Base-by-base conservation (phyloP, 2,113 vertebrate species). In the Cariama cristata region DNA sequence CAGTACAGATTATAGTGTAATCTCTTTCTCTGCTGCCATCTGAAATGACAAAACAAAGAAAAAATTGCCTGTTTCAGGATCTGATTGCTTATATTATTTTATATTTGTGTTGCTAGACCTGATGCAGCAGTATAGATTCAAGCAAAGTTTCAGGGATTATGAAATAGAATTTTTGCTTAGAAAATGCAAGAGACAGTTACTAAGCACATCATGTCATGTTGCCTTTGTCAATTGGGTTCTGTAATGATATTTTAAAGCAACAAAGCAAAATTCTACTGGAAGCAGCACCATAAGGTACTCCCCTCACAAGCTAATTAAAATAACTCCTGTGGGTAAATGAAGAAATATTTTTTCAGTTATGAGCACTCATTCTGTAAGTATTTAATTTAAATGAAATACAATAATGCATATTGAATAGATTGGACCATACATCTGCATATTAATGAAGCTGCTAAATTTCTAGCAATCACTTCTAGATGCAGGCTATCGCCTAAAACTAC, bases 271-370 rank as follows among this genome's bases (percentile, higher is more conserved):
- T 87, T 67, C 92, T 92, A 93, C 85, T 82, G 85, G 93, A 97
- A 83, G 86, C 75, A 94, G 92, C 89, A 72, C 52, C 63, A 87
- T 86, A 79, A 96, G 96, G 96, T 94, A 88, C 38, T 83, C 33
- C 73, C 40, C 86, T 62, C 59, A 79, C 81, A 32, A 75, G 66
- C 88, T 97, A 97, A 98, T 98, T 97, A 97, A 98, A 97, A 94
- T 95, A 95, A 85, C 52, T 97, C 97, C 95, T 94, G 87, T 88
- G 92, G 91, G 91, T 96, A 97, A 94, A 86, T 88, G 77, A 88
- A 96, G 35, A 75, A 93, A 94, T 66, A 75, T 88, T 94, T 95
- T 76, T 89, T 95, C 60, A 86, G 89, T 94, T 97, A 77, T 92
- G 90, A 97, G 90, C 71, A 53, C 67, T 96, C 76, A 56, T 59